These are phyloP conservation scores for Apodemia duryi DNA, from an alignment of 2,888 invertebrate species.

Conservation along the genomic window DNA sequence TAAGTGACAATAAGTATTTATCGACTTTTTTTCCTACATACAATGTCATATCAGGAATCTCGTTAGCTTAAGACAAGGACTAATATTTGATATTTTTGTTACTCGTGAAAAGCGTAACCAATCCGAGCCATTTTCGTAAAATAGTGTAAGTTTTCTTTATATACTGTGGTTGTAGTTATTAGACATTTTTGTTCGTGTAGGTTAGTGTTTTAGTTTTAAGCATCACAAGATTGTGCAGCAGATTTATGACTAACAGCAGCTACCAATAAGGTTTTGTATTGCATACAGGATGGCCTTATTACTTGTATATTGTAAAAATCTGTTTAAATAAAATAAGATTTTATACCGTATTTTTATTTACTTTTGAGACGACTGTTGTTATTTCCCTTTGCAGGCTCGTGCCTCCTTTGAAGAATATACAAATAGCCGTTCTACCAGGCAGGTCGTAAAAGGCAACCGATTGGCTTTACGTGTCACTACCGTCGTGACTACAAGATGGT, in stretches of 20 bases:
- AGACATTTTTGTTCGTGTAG: neutral
- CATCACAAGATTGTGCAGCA: neutral
- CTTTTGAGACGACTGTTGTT: too few species aligned
- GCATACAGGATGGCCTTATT: conserved; percentile 9
- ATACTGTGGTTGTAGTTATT: neutral
- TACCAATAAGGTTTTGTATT: neutral
- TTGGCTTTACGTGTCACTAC: too few species aligned
- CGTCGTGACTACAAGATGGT: too few species aligned
- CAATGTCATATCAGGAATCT: conserved; percentile 36
- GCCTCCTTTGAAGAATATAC: too few species aligned
- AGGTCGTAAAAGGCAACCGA: too few species aligned
- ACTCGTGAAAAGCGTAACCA: conserved; percentile 29
- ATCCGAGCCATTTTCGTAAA: conserved; percentile 71
- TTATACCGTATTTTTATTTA: too few species aligned
- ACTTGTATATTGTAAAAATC: neutral
- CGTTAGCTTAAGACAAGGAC: conserved; percentile 37
- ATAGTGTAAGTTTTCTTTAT: conserved; percentile 31
- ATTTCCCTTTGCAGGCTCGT: too few species aligned
- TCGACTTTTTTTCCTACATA: neutral
- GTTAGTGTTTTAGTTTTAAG: neutral
- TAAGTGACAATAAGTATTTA: neutral
- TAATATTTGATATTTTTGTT: conserved; percentile 27
- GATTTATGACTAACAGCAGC: neutral
- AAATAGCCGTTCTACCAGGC: too few species aligned
- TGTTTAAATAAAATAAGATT: conserved; percentile 1